phyloP scores from a whole-genome alignment of 2,113 vertebrate genomes.

The Oreochromis aureus region DNA sequence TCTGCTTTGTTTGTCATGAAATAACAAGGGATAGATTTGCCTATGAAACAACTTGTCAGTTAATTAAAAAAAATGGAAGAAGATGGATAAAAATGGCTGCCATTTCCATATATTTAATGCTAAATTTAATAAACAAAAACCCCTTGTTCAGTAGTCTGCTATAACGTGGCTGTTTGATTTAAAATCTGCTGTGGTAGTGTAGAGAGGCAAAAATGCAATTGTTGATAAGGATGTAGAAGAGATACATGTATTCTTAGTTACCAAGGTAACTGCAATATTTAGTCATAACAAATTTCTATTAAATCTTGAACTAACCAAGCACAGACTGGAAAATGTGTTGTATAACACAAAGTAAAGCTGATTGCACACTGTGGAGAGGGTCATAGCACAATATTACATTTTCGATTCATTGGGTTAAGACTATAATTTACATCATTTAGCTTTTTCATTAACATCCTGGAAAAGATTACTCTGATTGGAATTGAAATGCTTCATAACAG shows the following conservation, averaged over 20 bases:
- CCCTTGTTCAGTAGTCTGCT: background rate
- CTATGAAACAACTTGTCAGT: background rate
- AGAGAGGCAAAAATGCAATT: background rate
- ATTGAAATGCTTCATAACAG: background rate
- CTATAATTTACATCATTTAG: background rate
- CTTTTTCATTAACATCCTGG: background rate
- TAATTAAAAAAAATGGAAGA: fast-evolving
- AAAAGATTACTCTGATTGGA: background rate
- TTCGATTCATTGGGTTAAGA: too few species aligned
- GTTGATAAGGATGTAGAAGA: background rate
- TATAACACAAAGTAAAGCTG: background rate
- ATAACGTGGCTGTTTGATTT: background rate
- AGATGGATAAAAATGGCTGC: background rate
- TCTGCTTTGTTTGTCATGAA: background rate
- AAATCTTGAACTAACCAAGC: background rate
- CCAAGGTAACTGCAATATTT: background rate
- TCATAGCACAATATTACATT: background rate
- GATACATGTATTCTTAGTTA: background rate
- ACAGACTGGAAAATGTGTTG: background rate
- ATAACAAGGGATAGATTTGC: background rate
- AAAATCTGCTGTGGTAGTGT: background rate
- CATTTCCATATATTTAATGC: background rate
- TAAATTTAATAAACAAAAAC: background rate
- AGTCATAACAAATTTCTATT: background rate
- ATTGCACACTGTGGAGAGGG: background rate